Evolutionary conservation across 2,888 invertebrate genomes (phyloP), one percentile per base, ranked within the genome.

Genomic region (Drosophila yooni): DNA sequence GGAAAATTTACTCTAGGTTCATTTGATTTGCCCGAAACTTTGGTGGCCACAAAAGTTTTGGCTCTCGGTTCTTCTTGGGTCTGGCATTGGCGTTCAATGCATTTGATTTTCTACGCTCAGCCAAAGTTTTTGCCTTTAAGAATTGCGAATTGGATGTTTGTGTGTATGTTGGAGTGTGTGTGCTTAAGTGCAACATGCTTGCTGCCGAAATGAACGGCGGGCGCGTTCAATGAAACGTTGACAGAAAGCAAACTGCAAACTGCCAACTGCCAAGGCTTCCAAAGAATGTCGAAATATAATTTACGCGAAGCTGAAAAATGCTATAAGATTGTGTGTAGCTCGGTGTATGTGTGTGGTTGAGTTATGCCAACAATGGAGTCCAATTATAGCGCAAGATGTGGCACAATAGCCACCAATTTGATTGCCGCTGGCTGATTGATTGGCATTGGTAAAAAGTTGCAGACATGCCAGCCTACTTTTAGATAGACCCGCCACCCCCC

Each of bases 1-100:
- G 90, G 84, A 59, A 87, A 90, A 87, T 90, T 88, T 84, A 89
- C 76, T 79, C 65, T 76, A 56, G 80, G 89, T 89, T 87, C 89
- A 90, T 87, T 87, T 90, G 89, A 87, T 87, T 90, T 87, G 70
- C 79, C 76, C 65, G 69, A 90, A 87, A 87, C 82, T 90, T 87
- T 90, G 85, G 82, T 82, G 89, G 88, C 90, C 88, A 88, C 88
- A 88, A 84, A 89, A 88, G 88, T 90, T 90, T 82, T 51, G 59
- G 68, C 40, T 36, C 70, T 58, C 40, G 70, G 27, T 70, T 76
- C 78, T 79, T 48, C 78, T 75, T 70, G 83, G 81, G 43, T 31
- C 61, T 68, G 63, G 64, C 60, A 59, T 57, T 57, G 60, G 38
- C 83, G 77, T 89, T 89, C 88, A 85, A 89, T 85, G 90, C 85